Evolutionary conservation across 2,888 invertebrate species (phyloP), one percentile per base, ranked within the genome.

Genomic region (Arge pagana): DNA sequence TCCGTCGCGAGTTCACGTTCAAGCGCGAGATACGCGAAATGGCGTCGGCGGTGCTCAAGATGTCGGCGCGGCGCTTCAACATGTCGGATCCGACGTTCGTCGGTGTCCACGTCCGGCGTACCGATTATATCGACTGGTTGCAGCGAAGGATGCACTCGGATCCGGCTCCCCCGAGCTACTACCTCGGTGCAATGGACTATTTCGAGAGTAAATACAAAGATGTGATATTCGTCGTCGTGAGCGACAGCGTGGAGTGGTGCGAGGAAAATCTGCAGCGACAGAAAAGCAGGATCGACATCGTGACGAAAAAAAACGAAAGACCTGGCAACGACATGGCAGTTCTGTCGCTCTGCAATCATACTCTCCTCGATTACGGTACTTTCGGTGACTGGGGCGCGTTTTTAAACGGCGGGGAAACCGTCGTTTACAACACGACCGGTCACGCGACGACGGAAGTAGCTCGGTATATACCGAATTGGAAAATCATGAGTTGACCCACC

Each of bases 351-450:
- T 81, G 80, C 62, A 80, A 81, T 65, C 82, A 82, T 64, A 77
- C 79, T 24, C 79, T 82, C 52, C 78, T 79, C 57, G 80, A 80
- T 65, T 81, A 81, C 59, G 80, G 80, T 8, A 81, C 80, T 24
- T 81, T 78, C 60, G 80, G 80, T 6, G 75, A 78, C 45, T 81
- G 80, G 80, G 80, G 80, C 4, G 79, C 80, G 19, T 78, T 80
- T 53, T 63, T 80, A 50, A 78, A 80, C 21, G 79, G 78, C 3
- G 80, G 80, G 8, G 79, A 81, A 59, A 78, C 79, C 4, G 64
- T 80, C 43, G 74, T 76, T 54, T 79, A 78, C 61, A 79, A 79
- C 57, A 63, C 79, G 40, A 75, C 71, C 24, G 68, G 71, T 39
- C 76, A 78, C 63, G 74, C 78, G 21, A 73, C 77, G 13, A 64